Evolutionary conservation across 2,797 vertebrate species (phyloP).

Genomic region (Paratrypauchen microcephalus): DNA sequence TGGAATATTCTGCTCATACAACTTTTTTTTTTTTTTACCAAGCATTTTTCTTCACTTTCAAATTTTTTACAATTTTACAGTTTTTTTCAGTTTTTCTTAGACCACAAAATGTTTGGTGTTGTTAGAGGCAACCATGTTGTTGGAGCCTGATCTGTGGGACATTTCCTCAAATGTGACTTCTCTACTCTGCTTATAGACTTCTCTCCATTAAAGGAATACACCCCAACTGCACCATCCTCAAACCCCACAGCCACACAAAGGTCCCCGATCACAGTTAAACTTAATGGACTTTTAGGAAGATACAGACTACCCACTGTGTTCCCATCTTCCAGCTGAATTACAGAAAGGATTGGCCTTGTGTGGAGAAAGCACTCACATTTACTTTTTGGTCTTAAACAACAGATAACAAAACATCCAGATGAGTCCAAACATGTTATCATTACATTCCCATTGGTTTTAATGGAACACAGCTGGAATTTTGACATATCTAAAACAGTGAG

Average conservation of each 20-base stretch:
- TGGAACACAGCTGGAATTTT: conserved; percentile 62
- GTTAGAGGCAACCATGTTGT: conserved; percentile 49
- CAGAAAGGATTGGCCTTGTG: conserved; percentile 61
- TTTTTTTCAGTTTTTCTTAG: no score
- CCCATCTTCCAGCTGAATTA: conserved; percentile 66
- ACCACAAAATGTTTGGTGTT: conserved; percentile 66
- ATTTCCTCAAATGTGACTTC: conserved; percentile 24
- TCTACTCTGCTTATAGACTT: conserved; percentile 22
- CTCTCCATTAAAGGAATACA: conserved; percentile 63
- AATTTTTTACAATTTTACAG: no score
- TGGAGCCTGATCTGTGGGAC: conserved; percentile 53
- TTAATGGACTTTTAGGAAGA: conserved; percentile 62
- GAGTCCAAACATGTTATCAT: conserved; percentile 61
- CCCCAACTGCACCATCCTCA: conserved; percentile 77
- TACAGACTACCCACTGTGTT: conserved; percentile 63
- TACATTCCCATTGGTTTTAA: conserved; percentile 64
- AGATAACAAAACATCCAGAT: conserved; percentile 63
- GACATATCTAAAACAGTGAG: conserved; percentile 73
- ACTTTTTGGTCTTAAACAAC: conserved; percentile 16
- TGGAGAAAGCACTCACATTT: conserved; percentile 59
- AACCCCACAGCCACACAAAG: conserved; percentile 76
- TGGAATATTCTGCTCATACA: neutral
- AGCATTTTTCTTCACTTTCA: no score
- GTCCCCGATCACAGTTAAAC: conserved; percentile 56
- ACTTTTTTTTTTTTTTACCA: neutral